Percentiles rank a stretch among this genome's conserved stretches.
Evolutionary conservation across 2,888 invertebrate species (phyloP).

Genomic region (Campoletis raptor): DNA sequence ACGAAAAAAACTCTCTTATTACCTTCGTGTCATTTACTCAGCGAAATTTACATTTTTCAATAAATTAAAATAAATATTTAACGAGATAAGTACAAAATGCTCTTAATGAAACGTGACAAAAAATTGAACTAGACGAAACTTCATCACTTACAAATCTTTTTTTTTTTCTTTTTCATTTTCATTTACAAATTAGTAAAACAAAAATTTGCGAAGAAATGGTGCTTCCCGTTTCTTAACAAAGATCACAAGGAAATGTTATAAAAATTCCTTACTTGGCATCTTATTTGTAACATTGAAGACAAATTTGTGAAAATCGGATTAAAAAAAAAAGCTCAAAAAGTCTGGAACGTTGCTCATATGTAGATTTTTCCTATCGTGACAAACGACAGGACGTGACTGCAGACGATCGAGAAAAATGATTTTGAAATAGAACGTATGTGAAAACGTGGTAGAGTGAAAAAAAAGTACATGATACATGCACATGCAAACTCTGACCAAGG

Average conservation of each 20-base stretch:
- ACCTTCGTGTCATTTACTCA: too few species aligned
- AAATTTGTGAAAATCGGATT: neutral
- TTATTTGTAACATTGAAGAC: neutral
- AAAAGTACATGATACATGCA: conserved; percentile 35
- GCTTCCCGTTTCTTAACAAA: neutral
- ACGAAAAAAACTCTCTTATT: too few species aligned
- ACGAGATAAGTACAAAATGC: neutral
- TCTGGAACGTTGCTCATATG: conserved; percentile 37
- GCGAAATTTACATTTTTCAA: too few species aligned
- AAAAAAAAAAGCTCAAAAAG: conserved; percentile 21
- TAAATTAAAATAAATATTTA: neutral
- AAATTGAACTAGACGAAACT: too few species aligned
- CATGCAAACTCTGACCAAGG: conserved; percentile 22
- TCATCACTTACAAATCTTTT: too few species aligned
- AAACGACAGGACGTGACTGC: conserved; percentile 65
- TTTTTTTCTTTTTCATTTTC: too few species aligned
- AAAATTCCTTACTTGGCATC: neutral
- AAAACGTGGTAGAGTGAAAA: conserved; percentile 34
- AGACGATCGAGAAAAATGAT: conserved; percentile 62
- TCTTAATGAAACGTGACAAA: too few species aligned
- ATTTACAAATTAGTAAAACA: too few species aligned
- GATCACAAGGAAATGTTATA: neutral
- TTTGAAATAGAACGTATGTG: conserved; percentile 51
- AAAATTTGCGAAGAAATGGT: too few species aligned
- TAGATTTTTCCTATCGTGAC: conserved; percentile 44